A percentile compares a stretch with the other conserved stretches of the same genome.
Evolutionary conservation across 2,888 invertebrate genomes (phyloP).

Genomic region (Oligia latruncula): DNA sequence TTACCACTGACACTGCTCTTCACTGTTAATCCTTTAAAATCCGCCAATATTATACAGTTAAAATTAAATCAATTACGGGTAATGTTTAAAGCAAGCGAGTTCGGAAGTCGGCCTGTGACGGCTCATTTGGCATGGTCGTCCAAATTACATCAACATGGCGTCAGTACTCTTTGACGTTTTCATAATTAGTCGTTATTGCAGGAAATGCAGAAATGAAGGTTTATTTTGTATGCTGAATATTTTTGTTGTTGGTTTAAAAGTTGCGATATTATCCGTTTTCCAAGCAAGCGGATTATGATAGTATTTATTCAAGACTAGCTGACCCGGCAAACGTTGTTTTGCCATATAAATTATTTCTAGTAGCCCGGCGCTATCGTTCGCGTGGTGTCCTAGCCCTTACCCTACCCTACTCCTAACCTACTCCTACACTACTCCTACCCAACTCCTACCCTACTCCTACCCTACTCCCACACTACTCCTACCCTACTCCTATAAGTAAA

Average conservation of each 20-base stretch:
- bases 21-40: background rate
- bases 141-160: constrained; percentile 39
- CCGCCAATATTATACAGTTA: constrained; percentile 1
- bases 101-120: background rate
- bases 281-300: background rate
- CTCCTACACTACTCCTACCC: too few relatives aligned
- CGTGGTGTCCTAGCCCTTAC: too few relatives aligned
- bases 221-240: background rate
- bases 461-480: too few relatives aligned
- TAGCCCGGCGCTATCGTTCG: too few relatives aligned
- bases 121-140: constrained; percentile 39
- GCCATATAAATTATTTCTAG: too few relatives aligned
- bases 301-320: background rate
- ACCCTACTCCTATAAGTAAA: too few relatives aligned
- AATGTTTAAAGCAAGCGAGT: constrained; percentile 21
- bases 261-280: background rate
- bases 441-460: too few relatives aligned
- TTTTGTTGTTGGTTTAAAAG: background rate
- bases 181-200: constrained; percentile 35
- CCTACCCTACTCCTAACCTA: too few relatives aligned
- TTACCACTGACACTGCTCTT: background rate
- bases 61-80: constrained; percentile 33
- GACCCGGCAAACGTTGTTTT: too few relatives aligned
- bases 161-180: constrained; percentile 26
- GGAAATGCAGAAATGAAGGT: background rate